phyloP scores from a whole-genome alignment of 92 coral and sea anemone genomes.

The Epizoanthus stellaris region DNA sequence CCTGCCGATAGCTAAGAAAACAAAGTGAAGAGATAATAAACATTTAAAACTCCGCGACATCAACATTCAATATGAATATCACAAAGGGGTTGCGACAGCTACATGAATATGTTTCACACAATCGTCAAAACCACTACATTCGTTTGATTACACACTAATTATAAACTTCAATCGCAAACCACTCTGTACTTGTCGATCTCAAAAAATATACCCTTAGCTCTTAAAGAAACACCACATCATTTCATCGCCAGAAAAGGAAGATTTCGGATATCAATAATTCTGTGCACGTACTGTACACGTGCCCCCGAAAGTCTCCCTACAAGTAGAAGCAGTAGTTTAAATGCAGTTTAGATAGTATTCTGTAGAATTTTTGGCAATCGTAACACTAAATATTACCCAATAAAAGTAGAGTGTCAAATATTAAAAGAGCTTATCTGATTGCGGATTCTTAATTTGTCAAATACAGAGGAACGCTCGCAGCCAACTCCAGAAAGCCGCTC shows the following conservation, averaged over 20 bases:
- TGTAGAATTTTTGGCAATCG: not conserved
- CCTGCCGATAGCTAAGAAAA: constrained; percentile 94
- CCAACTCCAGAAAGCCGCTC: not conserved
- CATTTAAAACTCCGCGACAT: not conserved
- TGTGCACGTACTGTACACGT: no score
- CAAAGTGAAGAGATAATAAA: constrained; percentile 9
- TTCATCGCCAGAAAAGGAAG: no score
- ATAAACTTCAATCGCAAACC: not conserved
- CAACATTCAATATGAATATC: not conserved
- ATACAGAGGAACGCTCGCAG: not conserved
- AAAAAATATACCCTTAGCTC: not conserved
- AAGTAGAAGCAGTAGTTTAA: not conserved
- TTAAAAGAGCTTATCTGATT: not conserved
- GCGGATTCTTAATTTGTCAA: not conserved
- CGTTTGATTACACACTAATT: not conserved
- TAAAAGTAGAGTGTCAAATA: not conserved
- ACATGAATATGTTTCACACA: constrained; percentile 3
- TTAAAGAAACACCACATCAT: not conserved
- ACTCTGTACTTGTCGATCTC: not conserved
- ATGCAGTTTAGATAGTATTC: not conserved
- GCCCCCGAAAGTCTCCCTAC: no score
- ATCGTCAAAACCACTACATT: not conserved
- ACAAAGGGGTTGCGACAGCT: not conserved
- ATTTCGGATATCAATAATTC: no score
- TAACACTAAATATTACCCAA: not conserved